A percentile compares a stretch with the other conserved stretches of the same genome.
Evolutionary conservation across 2,888 invertebrate genomes (phyloP).

Genomic region (Drosophila siamana): DNA sequence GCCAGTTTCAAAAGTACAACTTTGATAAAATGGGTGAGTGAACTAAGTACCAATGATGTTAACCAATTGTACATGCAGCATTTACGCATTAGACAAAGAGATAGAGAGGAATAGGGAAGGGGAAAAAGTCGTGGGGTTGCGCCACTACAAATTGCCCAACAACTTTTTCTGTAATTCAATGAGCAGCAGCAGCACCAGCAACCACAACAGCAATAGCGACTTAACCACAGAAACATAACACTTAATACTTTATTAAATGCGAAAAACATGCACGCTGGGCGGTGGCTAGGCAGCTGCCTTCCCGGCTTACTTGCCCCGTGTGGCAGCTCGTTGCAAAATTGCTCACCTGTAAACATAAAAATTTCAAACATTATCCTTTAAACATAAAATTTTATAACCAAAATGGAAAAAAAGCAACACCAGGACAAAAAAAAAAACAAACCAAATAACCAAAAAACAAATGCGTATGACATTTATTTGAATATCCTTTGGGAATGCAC

Average conservation of each 20-base stretch:
- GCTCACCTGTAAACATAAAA: conserved; percentile 81
- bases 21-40: conserved; percentile 76
- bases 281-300: neutral
- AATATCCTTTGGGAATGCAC: conserved; percentile 76
- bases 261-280: conserved; percentile 68
- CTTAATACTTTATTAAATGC: conserved; percentile 81
- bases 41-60: neutral
- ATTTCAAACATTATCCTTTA: conserved; percentile 81
- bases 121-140: neutral
- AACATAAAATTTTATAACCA: conserved; percentile 81
- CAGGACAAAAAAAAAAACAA: no score
- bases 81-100: conserved; percentile 56
- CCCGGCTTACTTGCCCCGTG: neutral
- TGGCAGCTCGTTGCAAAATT: conserved; percentile 64
- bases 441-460: conserved; percentile 71
- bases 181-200: conserved; percentile 35
- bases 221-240: conserved; percentile 77
- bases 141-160: conserved; percentile 62
- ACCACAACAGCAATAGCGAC: conserved; percentile 38
- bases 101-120: no score
- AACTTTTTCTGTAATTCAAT: conserved; percentile 73
- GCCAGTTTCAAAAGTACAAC: conserved; percentile 77
- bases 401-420: conserved; percentile 32
- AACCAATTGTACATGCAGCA: conserved; percentile 52
- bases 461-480: conserved; percentile 81